These are phyloP conservation scores for Dioctria linearis DNA, from an alignment of 2,888 invertebrate genomes.

Conservation along the genomic window DNA sequence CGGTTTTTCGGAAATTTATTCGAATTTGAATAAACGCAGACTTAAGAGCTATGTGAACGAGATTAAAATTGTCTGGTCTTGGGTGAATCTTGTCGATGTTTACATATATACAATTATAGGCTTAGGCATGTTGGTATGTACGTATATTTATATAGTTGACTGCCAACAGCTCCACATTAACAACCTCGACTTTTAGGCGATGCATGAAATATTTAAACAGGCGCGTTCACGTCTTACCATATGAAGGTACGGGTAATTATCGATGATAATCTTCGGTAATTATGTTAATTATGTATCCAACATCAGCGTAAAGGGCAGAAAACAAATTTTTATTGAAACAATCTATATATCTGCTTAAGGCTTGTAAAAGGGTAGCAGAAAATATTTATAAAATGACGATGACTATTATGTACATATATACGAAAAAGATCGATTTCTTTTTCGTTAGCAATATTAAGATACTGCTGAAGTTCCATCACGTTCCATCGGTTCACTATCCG, in stretches of 20 bases:
- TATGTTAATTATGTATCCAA: constrained; percentile 61
- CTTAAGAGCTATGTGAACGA: neutral
- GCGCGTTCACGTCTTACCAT: neutral
- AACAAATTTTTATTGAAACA: constrained; percentile 32
- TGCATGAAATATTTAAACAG: too few relatives aligned
- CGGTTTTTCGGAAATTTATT: constrained; percentile 47
- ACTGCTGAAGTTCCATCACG: constrained; percentile 31
- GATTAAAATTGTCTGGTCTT: constrained; percentile 34
- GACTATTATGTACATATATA: neutral
- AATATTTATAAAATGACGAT: constrained; percentile 17
- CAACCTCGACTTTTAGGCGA: too few relatives aligned
- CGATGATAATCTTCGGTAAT: constrained; percentile 62
- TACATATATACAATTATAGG: too few relatives aligned
- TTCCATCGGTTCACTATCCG: constrained; percentile 23
- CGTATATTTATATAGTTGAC: too few relatives aligned
- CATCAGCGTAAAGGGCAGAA: neutral
- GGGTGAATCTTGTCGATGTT: constrained; percentile 5
- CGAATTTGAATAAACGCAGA: constrained; percentile 44
- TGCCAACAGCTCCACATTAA: too few relatives aligned
- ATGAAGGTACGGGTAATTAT: constrained; percentile 59
- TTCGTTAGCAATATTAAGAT: too few relatives aligned
- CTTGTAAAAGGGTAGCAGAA: neutral
- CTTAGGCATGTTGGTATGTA: too few relatives aligned
- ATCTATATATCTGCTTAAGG: neutral
- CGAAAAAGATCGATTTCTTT: too few relatives aligned